Evolutionary conservation across 2,797 vertebrate species (phyloP).

Genomic region (Chelonia mydas): DNA sequence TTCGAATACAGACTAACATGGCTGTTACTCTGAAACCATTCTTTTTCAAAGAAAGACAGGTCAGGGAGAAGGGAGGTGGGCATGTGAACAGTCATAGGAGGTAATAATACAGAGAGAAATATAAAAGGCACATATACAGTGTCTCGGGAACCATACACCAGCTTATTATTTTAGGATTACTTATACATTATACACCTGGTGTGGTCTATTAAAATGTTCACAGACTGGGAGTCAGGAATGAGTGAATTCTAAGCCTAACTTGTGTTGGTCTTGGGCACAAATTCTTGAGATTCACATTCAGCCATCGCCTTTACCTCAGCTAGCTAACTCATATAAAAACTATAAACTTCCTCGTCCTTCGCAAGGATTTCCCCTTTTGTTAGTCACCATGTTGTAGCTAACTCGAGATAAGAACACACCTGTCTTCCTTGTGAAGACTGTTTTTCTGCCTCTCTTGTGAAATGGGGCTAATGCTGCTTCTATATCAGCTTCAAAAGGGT

Average conservation of each 20-base stretch:
- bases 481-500: accelerated
- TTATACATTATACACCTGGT: accelerated
- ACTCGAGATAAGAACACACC: background rate
- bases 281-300: background rate
- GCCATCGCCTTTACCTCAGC: background rate
- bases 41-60: background rate
- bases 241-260: background rate
- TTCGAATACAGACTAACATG: too few species aligned
- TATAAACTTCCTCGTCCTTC: background rate
- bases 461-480: background rate
- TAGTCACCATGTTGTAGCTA: background rate
- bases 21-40: too few species aligned
- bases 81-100: background rate
- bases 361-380: background rate
- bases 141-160: background rate
- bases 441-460: background rate
- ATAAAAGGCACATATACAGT: background rate
- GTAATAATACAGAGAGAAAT: background rate
- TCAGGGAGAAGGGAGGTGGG: background rate
- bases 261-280: background rate
- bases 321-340: background rate
- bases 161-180: accelerated
- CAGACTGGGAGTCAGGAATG: background rate
- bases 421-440: background rate
- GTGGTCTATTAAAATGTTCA: background rate